phyloP scores from a whole-genome alignment of 1,140 invertebrate species.

The Ceratosolen fusciceps region DNA sequence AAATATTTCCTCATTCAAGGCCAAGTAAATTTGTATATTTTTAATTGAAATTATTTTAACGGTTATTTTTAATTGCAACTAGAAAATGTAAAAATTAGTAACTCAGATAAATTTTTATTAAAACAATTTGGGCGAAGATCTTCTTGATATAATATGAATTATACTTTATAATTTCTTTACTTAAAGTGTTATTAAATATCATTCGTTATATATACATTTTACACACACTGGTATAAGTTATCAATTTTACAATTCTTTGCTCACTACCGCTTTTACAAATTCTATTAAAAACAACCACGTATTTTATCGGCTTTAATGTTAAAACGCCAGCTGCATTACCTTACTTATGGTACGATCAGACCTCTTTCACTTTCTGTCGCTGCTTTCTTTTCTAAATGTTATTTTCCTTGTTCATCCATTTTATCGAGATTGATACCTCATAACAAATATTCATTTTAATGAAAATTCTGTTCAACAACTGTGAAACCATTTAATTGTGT shows the following conservation, averaged over 20 bases:
- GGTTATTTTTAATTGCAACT: no score
- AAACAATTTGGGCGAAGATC: no score
- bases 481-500: background rate
- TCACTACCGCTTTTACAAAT: background rate
- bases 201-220: no score
- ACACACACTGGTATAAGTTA: no score
- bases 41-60: no score
- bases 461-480: background rate
- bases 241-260: background rate
- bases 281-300: constrained; percentile 39
- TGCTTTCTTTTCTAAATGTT: background rate
- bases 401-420: background rate
- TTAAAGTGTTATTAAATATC: no score
- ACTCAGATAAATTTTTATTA: background rate
- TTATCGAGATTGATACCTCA: background rate
- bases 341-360: background rate
- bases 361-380: background rate
- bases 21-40: no score
- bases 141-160: no score
- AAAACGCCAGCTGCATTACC: constrained; percentile 21
- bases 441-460: background rate
- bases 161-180: background rate
- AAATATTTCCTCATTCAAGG: no score
- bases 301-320: constrained; percentile 38
- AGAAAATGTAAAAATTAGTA: background rate